A percentile compares a stretch with the other conserved stretches of the same genome.
Conservation (phyloP, 2,797 vertebrate species). For the Chelon auratus region DNA sequence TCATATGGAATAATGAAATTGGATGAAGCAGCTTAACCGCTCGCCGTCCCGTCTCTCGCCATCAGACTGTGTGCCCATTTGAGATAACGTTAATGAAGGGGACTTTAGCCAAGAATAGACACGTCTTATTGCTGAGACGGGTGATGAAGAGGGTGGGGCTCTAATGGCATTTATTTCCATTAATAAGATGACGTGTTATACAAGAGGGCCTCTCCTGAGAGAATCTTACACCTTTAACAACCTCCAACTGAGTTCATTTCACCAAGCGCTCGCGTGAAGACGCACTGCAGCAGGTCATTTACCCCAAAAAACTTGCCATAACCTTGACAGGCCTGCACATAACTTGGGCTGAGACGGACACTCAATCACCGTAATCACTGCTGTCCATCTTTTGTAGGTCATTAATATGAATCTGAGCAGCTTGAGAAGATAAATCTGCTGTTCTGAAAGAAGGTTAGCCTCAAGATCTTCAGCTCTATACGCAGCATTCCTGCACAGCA, state of each 20-base stretch:
- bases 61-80: conserved; percentile 79
- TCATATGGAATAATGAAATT: conserved; percentile 80
- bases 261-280: neutral
- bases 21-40: conserved; percentile 82
- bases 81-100: conserved; percentile 86
- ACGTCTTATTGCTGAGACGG: conserved; percentile 60
- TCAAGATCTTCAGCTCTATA: neutral
- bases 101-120: conserved; percentile 79
- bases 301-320: conserved; percentile 45
- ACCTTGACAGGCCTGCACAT: conserved; percentile 57
- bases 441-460: conserved; percentile 15
- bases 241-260: conserved; percentile 43
- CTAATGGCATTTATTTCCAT: conserved; percentile 79
- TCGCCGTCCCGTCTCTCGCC: conserved; percentile 65
- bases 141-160: conserved; percentile 13
- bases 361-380: conserved; percentile 69
- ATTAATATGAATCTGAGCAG: conserved; percentile 55
- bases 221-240: conserved; percentile 61
- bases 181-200: conserved; percentile 74
- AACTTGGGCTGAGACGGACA: conserved; percentile 38
- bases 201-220: conserved; percentile 63
- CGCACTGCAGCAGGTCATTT: neutral
- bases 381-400: conserved; percentile 62
- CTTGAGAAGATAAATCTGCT: conserved; percentile 24
- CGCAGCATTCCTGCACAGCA: no score